A percentile compares a stretch with the other conserved stretches of the same genome.
Conservation (phyloP, 2,113 vertebrate genomes). For the Engystomops pustulosus region DNA sequence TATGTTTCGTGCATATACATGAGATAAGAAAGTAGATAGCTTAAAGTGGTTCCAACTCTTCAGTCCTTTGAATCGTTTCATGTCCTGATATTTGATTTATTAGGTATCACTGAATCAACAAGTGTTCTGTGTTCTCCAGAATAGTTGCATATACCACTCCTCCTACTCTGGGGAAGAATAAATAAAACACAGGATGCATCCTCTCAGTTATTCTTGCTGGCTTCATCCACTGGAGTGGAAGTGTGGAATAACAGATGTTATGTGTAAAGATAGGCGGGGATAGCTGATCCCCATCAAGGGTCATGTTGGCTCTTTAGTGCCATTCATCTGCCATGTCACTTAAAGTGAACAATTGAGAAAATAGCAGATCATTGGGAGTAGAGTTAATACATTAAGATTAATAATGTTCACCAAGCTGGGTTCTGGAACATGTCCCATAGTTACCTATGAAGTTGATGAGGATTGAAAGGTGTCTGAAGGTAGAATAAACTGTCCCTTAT, state of each 20-base stretch:
- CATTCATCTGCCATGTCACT: not conserved
- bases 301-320: not conserved
- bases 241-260: conserved; percentile 51
- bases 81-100: conserved; percentile 39
- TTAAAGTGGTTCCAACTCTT: not conserved
- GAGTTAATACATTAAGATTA: no score
- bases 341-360: no score
- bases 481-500: no score
- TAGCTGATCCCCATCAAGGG: conserved; percentile 25
- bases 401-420: no score
- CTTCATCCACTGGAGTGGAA: not conserved
- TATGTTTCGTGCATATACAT: no score
- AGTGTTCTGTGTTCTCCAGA: conserved; percentile 9
- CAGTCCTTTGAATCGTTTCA: not conserved
- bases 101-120: conserved; percentile 26
- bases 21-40: not conserved
- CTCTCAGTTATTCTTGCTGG: conserved; percentile 17
- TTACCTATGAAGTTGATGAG: no score
- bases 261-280: conserved; percentile 14
- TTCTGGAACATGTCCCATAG: no score
- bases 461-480: no score
- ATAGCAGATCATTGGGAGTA: no score
- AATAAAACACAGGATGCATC: conserved; percentile 46
- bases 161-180: conserved; percentile 30
- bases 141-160: conserved; percentile 6